These are phyloP conservation scores for Nothoprocta pentlandii DNA, from an alignment of 2,113 vertebrate genomes.

Conservation along the genomic window DNA sequence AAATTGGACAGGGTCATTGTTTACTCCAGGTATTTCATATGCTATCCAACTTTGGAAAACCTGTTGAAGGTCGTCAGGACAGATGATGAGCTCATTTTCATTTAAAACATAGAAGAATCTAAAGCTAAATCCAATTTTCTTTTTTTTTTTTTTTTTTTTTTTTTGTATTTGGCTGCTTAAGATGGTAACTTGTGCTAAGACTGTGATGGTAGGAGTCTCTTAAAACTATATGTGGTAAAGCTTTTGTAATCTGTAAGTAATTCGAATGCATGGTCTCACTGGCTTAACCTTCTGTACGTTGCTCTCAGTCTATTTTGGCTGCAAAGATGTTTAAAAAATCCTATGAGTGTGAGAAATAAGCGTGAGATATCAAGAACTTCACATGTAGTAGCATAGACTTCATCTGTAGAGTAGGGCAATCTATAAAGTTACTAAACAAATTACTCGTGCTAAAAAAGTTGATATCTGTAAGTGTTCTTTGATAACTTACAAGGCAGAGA, in stretches of 20 bases:
- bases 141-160: background rate
- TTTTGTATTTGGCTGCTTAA: background rate
- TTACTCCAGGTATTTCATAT: background rate
- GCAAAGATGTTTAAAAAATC: background rate
- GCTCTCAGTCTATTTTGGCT: background rate
- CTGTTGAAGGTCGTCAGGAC: background rate
- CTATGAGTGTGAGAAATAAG: background rate
- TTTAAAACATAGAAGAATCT: background rate
- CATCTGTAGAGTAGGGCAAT: background rate
- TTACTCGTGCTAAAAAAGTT: background rate
- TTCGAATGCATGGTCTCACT: background rate
- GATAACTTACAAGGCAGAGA: background rate
- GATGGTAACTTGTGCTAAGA: background rate
- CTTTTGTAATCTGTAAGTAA: background rate
- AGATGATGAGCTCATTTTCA: background rate
- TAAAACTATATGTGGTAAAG: background rate
- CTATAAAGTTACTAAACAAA: background rate
- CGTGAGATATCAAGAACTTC: accelerated
- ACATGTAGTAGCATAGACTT: background rate
- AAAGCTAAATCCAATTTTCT: background rate
- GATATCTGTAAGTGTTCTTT: background rate
- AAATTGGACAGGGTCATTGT: background rate
- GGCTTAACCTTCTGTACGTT: background rate
- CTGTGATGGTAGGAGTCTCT: background rate
- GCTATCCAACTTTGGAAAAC: background rate